Evolutionary conservation across 2,888 invertebrate genomes (phyloP), one percentile per base, ranked within the genome.

Genomic region (Orchestes rusci): DNA sequence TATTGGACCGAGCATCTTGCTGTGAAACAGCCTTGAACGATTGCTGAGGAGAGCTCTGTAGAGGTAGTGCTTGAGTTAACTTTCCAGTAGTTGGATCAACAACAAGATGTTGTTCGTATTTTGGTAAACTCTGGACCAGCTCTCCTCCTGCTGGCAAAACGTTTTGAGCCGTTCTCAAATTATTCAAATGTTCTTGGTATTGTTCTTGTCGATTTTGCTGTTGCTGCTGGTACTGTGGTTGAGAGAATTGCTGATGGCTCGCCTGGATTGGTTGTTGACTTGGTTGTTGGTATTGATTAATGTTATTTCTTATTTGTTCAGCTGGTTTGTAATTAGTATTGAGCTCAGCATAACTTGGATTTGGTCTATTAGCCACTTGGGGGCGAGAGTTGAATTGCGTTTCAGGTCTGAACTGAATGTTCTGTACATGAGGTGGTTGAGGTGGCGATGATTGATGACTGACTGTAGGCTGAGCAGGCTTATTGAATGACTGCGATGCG

Each of bases 41-140:
- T 43, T 17, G 43, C 27, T 44, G 53, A 71, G 70, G 41, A 71
- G 68, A 28, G 28, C 16, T 19, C 15, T 43, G 43, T 23, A 43
- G 32, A 4, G 43, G 17, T 15, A 18, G 12, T 16, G 38, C 8
- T 53, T 58, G 58, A 29, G 41, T 31, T 12, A 42, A 17, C 19
- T 50, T 30, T 16, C 51, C 59, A 13, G 48, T 45, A 3, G 56
- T 43, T 5, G 56, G 50, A 44, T 61, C 69, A 56, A 70, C 68
- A n/a, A 78, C 72, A 10, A 82, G 76, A 50, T 88, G 88, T 55
- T 87, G 85, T 66, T 89, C 88, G 53, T 77, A 80, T 69, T 84
- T 85, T 4, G 88, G 80, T 45, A 88, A 77, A 13, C 88, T 79
- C 42, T 82, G 79, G 15, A 86, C 75, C 29, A 88, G 70, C 67